Base-by-base conservation (phyloP, 2,113 vertebrate genomes). In the Tretioscincus oriximinensis region DNA sequence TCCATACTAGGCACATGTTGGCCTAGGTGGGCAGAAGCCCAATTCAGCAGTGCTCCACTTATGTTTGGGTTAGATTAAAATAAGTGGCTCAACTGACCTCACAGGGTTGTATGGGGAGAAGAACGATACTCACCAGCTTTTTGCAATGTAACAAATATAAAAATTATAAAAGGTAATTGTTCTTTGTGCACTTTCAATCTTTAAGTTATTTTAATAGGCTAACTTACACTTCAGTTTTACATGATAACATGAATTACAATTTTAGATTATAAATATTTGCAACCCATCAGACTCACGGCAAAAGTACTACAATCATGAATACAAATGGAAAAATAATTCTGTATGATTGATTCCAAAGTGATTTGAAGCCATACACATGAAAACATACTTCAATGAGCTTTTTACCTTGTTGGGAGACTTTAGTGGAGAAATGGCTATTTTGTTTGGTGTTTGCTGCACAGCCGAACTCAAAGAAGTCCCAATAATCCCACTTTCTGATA, bases 391-490 rank as follows among this genome's bases (percentile, higher is more conserved):
- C 14, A 61, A 66, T 49, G 81, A 70, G 41, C 47, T 84, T 85
- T 88, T 95, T 94, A 99, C 98, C 97, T 99, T 99, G 95, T 97
- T 98, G 91, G 98, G 98, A 73, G 97, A 98, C 93, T 99, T 99
- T 49, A 99, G 96, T 18, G 98, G 98, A 0, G 98, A 99, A 86
- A 99, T 99, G 73, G 98, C 98, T 78, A 99, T 98, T 94, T 99
- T 99, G 93, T 97, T 99, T 45, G 93, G 95, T 92, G 86, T 97
- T 88, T 99, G 97, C 24, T 92, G 92, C 68, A 96, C 71, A 76
- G 91, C 91, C 63, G 97, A 94, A 93, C 90, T 97, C 92, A 97
- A 89, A 79, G 97, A 89, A 60, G 96, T 93, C 81, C 94, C 95
- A 88, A 95, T 94, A 86, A 96, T 93, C 85, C 94, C 94, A 5